Evolutionary conservation across 2,797 vertebrate genomes (phyloP).

Genomic region (Harpagifer antarcticus): DNA sequence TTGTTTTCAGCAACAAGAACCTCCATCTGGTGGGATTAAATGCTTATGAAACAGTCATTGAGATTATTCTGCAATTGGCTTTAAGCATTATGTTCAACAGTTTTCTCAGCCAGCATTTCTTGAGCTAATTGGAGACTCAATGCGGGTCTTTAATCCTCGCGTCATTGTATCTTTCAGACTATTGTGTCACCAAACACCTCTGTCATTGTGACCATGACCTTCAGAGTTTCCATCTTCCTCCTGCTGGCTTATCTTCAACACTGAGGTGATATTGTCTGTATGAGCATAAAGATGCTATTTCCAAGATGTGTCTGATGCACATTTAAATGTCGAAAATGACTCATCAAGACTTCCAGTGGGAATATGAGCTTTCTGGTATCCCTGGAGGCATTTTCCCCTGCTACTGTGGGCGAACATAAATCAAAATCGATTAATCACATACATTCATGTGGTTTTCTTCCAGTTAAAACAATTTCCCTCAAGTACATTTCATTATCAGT

Average conservation of each 20-base stretch:
- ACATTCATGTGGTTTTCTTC: background rate
- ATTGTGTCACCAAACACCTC: background rate
- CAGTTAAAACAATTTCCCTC: background rate
- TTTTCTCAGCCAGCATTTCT: background rate
- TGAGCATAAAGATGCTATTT: background rate
- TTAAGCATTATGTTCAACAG: background rate
- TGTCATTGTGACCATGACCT: background rate
- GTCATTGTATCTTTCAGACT: background rate
- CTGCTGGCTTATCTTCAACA: too few relatives aligned
- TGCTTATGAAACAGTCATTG: background rate
- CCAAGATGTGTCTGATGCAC: background rate
- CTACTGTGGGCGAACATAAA: background rate
- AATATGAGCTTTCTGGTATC: too few relatives aligned
- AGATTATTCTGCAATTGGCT: conserved; percentile 8
- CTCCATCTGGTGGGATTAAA: conserved; percentile 25
- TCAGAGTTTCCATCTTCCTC: too few relatives aligned
- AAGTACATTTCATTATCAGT: background rate
- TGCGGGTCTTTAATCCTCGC: background rate
- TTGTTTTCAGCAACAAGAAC: background rate
- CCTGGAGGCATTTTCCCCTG: background rate
- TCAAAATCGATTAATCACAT: background rate
- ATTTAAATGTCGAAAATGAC: too few relatives aligned
- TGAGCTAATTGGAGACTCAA: background rate
- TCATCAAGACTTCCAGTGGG: too few relatives aligned
- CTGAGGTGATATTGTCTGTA: too few relatives aligned